Evolutionary conservation across 2,113 vertebrate genomes (phyloP).

Genomic region (Pituophis catenifer): DNA sequence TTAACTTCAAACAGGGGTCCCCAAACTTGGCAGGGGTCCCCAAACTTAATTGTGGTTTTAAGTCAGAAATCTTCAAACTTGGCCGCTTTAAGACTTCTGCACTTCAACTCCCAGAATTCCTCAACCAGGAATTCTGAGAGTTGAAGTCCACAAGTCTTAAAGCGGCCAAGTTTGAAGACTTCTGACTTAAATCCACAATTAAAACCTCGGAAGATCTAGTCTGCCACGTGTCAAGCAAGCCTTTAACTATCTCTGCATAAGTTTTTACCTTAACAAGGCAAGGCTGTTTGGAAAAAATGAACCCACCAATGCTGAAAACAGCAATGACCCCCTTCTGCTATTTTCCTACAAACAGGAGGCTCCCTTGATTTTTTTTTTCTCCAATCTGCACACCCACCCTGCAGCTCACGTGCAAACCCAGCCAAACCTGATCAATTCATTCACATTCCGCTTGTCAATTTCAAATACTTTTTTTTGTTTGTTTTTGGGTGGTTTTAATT

Average conservation of each 20-base stretch:
- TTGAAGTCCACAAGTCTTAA: too few relatives aligned
- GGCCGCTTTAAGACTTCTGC: too few relatives aligned
- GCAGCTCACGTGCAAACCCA: fast-evolving
- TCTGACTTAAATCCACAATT: background rate
- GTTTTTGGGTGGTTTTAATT: background rate
- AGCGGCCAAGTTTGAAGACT: too few relatives aligned
- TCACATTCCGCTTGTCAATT: background rate
- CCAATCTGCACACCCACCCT: background rate
- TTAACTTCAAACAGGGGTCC: background rate
- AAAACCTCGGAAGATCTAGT: background rate
- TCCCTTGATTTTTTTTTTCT: conserved; percentile 1
- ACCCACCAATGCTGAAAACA: background rate
- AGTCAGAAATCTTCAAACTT: too few relatives aligned
- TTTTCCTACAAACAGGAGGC: conserved; percentile 46
- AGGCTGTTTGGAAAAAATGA: background rate
- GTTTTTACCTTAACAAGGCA: background rate
- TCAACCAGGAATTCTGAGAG: too few relatives aligned
- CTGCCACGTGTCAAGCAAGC: background rate
- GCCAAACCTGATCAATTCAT: fast-evolving
- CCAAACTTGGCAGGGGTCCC: too few relatives aligned
- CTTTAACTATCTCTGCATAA: background rate
- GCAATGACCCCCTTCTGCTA: conserved; percentile 1
- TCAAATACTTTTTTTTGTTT: background rate
- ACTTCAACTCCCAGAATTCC: too few relatives aligned
- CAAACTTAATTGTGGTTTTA: too few relatives aligned